These are phyloP conservation scores for Terrapene triunguis DNA, from an alignment of 2,113 vertebrate genomes.

Conservation along the genomic window DNA sequence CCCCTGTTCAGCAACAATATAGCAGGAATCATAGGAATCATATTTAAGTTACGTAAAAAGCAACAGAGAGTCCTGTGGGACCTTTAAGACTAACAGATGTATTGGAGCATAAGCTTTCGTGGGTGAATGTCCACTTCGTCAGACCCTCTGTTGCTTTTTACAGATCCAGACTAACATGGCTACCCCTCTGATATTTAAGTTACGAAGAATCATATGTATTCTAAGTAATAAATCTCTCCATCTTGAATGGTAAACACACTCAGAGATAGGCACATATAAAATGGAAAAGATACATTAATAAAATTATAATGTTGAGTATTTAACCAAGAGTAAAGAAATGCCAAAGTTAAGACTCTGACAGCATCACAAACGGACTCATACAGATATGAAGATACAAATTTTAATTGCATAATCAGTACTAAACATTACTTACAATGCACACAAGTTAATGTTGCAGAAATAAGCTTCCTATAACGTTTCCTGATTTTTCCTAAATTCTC, in stretches of 20 bases:
- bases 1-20: not conserved
- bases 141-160: no score
- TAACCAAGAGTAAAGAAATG: not conserved
- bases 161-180: no score
- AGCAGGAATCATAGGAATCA: not conserved
- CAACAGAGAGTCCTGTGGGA: no score
- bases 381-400: not conserved
- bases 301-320: not conserved
- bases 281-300: not conserved
- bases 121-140: no score
- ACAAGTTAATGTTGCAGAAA: not conserved
- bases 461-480: not conserved
- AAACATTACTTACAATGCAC: not conserved
- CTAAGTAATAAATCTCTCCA: rapidly evolving
- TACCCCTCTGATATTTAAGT: not conserved
- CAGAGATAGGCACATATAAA: not conserved
- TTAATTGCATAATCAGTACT: not conserved
- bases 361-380: not conserved
- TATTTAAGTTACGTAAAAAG: not conserved
- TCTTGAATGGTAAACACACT: not conserved
- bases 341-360: not conserved
- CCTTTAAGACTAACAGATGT: no score
- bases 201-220: not conserved
- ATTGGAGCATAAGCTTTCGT: no score
- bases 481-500: not conserved